Evolutionary conservation across 2,888 invertebrate genomes (phyloP), one percentile per base, ranked within the genome.

Genomic region (Drosophila eohydei): DNA sequence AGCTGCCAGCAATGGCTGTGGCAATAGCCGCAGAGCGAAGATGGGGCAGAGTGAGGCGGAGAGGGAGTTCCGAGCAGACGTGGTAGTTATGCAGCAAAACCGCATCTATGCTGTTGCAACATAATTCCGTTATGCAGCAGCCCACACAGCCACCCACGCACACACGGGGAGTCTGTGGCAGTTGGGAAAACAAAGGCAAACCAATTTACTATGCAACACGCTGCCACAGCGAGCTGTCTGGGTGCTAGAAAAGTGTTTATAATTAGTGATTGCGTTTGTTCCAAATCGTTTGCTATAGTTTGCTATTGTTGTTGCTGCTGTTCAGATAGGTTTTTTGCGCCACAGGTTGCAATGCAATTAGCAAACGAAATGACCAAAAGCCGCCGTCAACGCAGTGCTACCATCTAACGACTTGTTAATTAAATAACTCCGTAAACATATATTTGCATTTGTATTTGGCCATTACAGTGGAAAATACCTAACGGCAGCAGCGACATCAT

Each of bases 301-400:
- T 46, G 36, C n/a, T 48, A 6, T 44, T 44, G n/a, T 11, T 30
- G n/a, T 30, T 14, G 28, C 4, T 28, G 28, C 14, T 46, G 28
- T 2, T 14, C n/a, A n/a, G 41, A 16, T 41, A 67, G 59, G 40
- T 71, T 73, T 57, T 43, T 14, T 38, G 46, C 80, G 80, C 83
- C 70, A 83, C 88, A 86, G 88, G 86, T 87, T 86, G 85, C 71
- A 77, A 75, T 71, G 83, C 75, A 85, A 86, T 87, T 85, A 86
- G 85, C 74, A 80, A 67, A 67, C 55, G 81, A 66, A 70, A 74
- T 65, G 80, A 41, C 56, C 51, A 66, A 65, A 60, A 56, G 61
- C 40, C 60, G 28, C 54, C 36, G 32, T 50, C 54, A 59, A 46
- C 63, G 54, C 58, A 34, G 63, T 62, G 74, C 58, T 57, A 46